Conservation (phyloP, 2,797 vertebrate species). For the Enteromius treurensis region DNA sequence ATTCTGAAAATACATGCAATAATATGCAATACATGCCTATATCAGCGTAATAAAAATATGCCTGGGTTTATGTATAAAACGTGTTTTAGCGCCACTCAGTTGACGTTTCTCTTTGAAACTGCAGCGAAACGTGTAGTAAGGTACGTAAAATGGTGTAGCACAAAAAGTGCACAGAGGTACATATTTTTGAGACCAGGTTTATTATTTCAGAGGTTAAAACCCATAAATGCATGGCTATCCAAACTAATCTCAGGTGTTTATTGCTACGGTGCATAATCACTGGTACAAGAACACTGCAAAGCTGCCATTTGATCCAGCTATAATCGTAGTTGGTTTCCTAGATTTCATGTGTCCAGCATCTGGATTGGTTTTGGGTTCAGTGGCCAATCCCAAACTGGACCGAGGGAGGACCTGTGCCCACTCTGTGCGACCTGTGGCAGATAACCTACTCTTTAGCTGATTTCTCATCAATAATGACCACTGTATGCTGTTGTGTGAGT, state of each 20-base stretch:
- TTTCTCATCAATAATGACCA: not conserved
- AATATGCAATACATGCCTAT: too few relatives aligned
- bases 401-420: conserved; percentile 77
- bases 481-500: not conserved
- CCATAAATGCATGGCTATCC: not conserved
- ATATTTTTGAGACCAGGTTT: too few relatives aligned
- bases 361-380: conserved; percentile 60
- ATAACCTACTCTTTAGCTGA: conserved; percentile 11
- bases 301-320: not conserved
- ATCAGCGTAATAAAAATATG: too few relatives aligned
- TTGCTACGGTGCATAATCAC: conserved; percentile 24
- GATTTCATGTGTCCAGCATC: not conserved
- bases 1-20: too few relatives aligned
- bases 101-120: too few relatives aligned
- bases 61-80: too few relatives aligned
- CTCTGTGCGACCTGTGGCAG: conserved; percentile 75
- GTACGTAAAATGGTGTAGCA: too few relatives aligned
- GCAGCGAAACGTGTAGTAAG: too few relatives aligned
- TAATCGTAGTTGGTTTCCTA: not conserved
- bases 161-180: too few relatives aligned
- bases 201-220: not conserved
- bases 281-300: not conserved
- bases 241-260: not conserved
- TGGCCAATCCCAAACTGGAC: conserved; percentile 75
- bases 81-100: too few relatives aligned